Evolutionary conservation across 35 echinoderm and acorn worm species (phyloP), one percentile per base, ranked within the genome.

Genomic region (Apostichopus californicus): DNA sequence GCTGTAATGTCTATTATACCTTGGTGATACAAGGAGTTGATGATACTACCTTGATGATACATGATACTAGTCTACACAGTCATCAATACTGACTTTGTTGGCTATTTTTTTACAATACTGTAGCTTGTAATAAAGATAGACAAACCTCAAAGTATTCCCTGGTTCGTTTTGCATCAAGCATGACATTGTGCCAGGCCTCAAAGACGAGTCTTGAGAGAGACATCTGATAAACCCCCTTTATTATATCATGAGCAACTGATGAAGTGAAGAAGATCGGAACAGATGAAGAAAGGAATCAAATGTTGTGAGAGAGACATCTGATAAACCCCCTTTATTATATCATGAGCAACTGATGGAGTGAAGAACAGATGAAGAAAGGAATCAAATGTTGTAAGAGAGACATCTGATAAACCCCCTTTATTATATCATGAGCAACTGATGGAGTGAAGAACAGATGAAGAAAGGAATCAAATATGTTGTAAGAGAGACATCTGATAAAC

Each of bases 171-270:
- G 97, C 91, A 82, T 99, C 97, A n/a, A 96, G 79, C 97, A 99
- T 99, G 11, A 96, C 97, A 90, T 99, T 99, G 65, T 99, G 97
- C 97, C 97, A 99, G 8, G 97, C 97, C 77, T 99, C 95, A 95
- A 99, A 99, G 59, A 99, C 97, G 10, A 96, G 84, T 11, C 97
- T 85, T 91, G 91, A 92, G 73, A 99, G 82, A 5, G 97, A 96
- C 23, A 93, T 90, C 55, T 94, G 73, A 83, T 95, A 99, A 14
- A 95, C 97, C 17, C 78, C 86, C 71, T 93, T 78, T 58, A 99
- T 99, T 59, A 96, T 94, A 81, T 96, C 92, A 86, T 95, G 94
- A 6, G 95, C 93, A 73, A 75, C 97, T 99, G 92, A 17, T 90
- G 25, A 63, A 66, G 53, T 20, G 11, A 21, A 53, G 11, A 87